Evolutionary conservation across 2,888 invertebrate species (phyloP), one percentile per base, ranked within the genome.

Genomic region (Tanypteryx hageni): DNA sequence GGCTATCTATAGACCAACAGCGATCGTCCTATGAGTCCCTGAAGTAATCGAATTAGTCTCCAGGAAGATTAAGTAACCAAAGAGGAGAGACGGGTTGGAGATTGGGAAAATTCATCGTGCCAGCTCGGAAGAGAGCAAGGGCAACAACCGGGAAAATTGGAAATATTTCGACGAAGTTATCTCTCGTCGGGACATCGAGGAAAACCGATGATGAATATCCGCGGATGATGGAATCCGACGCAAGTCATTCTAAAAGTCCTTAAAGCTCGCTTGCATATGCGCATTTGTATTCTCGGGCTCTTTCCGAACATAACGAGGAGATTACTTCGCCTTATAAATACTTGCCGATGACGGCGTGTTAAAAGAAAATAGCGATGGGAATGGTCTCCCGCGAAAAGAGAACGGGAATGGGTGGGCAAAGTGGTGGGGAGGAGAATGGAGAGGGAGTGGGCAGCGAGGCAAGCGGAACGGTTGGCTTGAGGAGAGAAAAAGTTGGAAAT

Each of bases 141-240:
- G 76, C 2, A 27, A 76, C 27, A 76, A 11, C 22, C 22, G 76
- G 18, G n/a, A 8, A 22, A 68, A 76, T 76, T 27, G 76, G 76
- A 76, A 76, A 76, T 76, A 76, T 76, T 76, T 76, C 27, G 76
- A 76, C 76, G 27, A 76, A 76, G 76, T 27, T 13, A 76, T 76
- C 76, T 27, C 27, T 76, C 76, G 27, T 22, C 27, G 22, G 22
- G 27, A 18, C 68, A 22, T 68, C 68, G n/a, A 68, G n/a, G 18
- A 68, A 68, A 68, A 18, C 22, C 68, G 22, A 27, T 76, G 76
- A 76, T 76, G 18, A 76, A 76, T 76, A 27, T 27, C 76, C 27
- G 11, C 11, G 5, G 22, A 76, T 76, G 76, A 76, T 76, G 76
- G 76, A 27, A 13, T n/a, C n/a, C n/a, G 64, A 64, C 64, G 64